phyloP scores from a whole-genome alignment of 2,113 vertebrate genomes.

The Mormyrus iriodes region DNA sequence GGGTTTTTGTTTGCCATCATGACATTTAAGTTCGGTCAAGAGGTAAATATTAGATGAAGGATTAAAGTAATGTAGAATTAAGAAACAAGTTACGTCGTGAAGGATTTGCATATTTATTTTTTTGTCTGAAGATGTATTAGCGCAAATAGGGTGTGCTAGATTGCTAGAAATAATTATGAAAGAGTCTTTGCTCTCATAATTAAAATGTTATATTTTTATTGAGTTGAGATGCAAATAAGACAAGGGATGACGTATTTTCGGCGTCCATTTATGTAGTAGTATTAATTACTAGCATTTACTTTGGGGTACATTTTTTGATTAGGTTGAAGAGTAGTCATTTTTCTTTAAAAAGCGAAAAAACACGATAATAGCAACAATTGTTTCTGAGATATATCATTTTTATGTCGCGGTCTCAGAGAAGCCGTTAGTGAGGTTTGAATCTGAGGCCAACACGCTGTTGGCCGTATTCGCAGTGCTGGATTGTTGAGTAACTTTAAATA shows the following conservation, averaged over 20 bases:
- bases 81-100: slow-evolving; percentile 64
- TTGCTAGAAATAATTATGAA: slow-evolving; percentile 38
- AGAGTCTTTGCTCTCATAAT: neutral
- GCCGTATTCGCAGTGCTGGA: neutral
- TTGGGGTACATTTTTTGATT: no score
- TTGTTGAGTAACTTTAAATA: neutral
- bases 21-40: slow-evolving; percentile 70
- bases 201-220: slow-evolving; percentile 13
- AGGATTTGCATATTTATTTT: slow-evolving; percentile 68
- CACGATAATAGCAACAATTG: neutral
- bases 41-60: slow-evolving; percentile 75
- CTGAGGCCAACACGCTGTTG: neutral
- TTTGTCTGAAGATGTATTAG: slow-evolving; percentile 60
- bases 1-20: slow-evolving; percentile 59
- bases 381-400: neutral
- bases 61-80: slow-evolving; percentile 68
- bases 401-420: neutral
- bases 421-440: slow-evolving; percentile 1
- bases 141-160: slow-evolving; percentile 57
- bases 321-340: neutral
- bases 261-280: neutral
- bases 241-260: neutral
- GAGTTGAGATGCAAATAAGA: slow-evolving; percentile 4
- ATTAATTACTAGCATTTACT: neutral
- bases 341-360: neutral